phyloP scores from a whole-genome alignment of 1,140 invertebrate genomes.

The Polyergus mexicanus region DNA sequence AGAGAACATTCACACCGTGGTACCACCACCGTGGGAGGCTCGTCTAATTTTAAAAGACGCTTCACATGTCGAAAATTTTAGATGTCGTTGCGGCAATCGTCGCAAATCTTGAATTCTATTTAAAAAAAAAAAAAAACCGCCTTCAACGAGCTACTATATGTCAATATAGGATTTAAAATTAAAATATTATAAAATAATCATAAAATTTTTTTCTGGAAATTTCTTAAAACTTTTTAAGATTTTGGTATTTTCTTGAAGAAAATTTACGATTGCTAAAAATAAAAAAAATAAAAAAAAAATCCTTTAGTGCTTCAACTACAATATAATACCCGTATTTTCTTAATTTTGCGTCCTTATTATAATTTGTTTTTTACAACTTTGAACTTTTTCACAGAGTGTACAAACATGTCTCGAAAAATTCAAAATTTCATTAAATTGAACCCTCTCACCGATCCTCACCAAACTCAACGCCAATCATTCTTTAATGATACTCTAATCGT shows the following conservation, averaged over 20 bases:
- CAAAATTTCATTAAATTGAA: no score
- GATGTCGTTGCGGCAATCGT: not conserved
- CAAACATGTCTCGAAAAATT: no score
- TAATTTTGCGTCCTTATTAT: not conserved
- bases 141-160: no score
- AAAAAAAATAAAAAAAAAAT: not conserved
- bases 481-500: no score
- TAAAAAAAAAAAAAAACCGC: not conserved
- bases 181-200: not conserved
- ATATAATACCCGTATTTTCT: not conserved
- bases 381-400: no score
- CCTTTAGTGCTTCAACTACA: not conserved
- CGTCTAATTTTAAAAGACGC: conserved; percentile 71
- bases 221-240: not conserved
- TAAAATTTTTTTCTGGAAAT: not conserved
- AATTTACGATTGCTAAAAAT: not conserved
- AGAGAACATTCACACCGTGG: conserved; percentile 59
- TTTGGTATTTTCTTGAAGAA: not conserved
- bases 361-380: not conserved
- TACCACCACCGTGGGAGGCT: conserved; percentile 64
- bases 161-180: not conserved
- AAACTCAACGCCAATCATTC: no score
- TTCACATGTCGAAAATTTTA: conserved; percentile 52
- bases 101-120: not conserved
- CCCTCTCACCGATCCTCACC: no score